Base-by-base conservation (phyloP, 1,140 invertebrate genomes). In the Drosophila eugracilis region DNA sequence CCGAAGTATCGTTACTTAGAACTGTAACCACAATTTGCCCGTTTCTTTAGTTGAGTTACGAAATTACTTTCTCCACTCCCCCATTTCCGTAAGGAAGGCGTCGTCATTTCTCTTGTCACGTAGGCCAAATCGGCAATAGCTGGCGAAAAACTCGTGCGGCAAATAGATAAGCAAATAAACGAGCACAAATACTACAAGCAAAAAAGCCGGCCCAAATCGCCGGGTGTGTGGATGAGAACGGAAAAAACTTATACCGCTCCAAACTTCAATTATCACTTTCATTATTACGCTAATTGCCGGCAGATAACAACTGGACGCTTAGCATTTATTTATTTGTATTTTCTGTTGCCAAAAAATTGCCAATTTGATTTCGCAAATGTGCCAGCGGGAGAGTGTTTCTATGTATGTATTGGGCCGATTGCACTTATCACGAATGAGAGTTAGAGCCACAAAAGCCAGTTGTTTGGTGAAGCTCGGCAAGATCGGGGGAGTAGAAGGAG, bases 121-220 rank as follows among this genome's bases (percentile, higher is more conserved):
- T 88, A 89, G 52, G 79, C n/a, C 47, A 84, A 60, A 59, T 39
- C 37, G 54, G 36, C 52, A 44, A 49, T 28, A 50, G 32, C 41
- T 48, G 45, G 37, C 32, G 59, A 22, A 60, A 60, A 55, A 69
- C 76, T 79, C 58, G 65, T 81, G 75, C 48, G 42, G 57, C 57
- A 42, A 76, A 89, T 57, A 84, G 83, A 89, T 89, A 88, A 88
- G 84, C 79, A 86, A 86, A 85, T 41, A 80, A 73, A 76, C 30
- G 60, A 73, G 69, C 26, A 53, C 39, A 52, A 54, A 28, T 9
- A 55, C 41, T 17, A 49, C 49, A 21, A 59, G 28, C 28, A 30
- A 30, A 30, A 37, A 47, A 49, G 15, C 32, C 63, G 74, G 60
- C 5, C 55, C 52, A 10, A 71, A 71, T 66, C 45, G 74, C 54